Percentiles rank a stretch among this genome's conserved stretches.
These are phyloP conservation scores for Alethe castanea DNA, from an alignment of 2,113 vertebrate species.

Conservation along the genomic window DNA sequence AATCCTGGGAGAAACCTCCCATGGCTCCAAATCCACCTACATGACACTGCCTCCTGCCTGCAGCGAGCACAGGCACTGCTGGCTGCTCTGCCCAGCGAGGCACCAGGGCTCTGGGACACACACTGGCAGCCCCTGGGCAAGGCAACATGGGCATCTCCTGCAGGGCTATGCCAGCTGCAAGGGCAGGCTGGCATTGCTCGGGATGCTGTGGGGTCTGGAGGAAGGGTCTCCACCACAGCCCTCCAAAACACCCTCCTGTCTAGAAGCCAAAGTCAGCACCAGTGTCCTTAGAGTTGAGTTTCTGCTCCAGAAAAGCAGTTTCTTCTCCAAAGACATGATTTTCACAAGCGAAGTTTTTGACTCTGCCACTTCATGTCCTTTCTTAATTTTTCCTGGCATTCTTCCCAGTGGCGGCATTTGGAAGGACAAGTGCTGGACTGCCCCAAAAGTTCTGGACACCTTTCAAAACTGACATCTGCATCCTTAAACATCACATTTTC, in stretches of 20 bases:
- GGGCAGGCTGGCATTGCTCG: rapidly evolving
- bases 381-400: background rate
- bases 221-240: background rate
- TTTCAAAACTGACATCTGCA: background rate
- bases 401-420: background rate
- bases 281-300: background rate
- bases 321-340: background rate
- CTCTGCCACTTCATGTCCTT: background rate
- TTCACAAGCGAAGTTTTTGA: background rate
- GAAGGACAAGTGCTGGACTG: background rate
- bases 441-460: background rate
- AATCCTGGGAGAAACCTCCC: rapidly evolving
- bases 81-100: rapidly evolving
- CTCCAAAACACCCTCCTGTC: background rate
- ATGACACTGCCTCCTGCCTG: background rate
- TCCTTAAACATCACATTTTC: background rate
- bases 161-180: background rate
- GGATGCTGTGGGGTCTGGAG: background rate
- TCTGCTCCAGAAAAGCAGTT: background rate
- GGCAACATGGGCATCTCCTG: background rate
- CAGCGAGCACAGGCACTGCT: background rate
- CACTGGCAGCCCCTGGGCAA: background rate
- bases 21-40: rapidly evolving
- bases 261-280: background rate
- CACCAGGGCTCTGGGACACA: background rate